Conservation (phyloP, 2,113 vertebrate genomes). For the Ageneiosus marmoratus region DNA sequence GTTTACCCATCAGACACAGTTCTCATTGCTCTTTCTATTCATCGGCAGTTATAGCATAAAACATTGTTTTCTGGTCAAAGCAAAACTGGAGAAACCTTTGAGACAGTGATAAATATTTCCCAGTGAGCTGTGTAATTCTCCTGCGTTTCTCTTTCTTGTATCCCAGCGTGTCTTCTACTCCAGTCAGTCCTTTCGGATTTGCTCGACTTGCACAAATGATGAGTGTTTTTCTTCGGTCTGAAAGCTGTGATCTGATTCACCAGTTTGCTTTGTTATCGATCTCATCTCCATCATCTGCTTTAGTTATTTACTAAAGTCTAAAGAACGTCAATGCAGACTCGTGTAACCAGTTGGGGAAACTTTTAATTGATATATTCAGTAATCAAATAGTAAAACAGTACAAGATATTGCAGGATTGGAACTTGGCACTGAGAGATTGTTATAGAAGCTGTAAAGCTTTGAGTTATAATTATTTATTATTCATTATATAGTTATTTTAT, state of each 20-base stretch:
- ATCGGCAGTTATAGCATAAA: background rate
- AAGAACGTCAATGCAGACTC: background rate
- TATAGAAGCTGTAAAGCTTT: too few species aligned
- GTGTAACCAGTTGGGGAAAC: background rate
- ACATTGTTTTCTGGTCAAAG: too few species aligned
- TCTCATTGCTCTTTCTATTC: background rate
- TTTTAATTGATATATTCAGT: background rate
- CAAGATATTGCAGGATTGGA: background rate
- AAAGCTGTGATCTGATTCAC: background rate
- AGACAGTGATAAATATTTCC: background rate
- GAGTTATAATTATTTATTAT: too few species aligned
- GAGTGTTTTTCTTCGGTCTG: background rate
- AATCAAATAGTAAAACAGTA: background rate
- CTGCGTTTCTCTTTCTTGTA: background rate
- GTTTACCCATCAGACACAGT: background rate
- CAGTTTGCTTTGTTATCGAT: background rate
- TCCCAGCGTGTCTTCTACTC: background rate
- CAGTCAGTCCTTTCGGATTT: background rate
- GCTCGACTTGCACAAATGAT: background rate
- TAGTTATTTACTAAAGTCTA: background rate
- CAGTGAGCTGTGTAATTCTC: background rate
- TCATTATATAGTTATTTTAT: too few species aligned
- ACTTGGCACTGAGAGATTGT: background rate
- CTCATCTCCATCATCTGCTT: background rate
- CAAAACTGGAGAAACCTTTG: background rate